Evolutionary conservation across 2,113 vertebrate genomes (phyloP).

Genomic region (Acrocephalus kingi): DNA sequence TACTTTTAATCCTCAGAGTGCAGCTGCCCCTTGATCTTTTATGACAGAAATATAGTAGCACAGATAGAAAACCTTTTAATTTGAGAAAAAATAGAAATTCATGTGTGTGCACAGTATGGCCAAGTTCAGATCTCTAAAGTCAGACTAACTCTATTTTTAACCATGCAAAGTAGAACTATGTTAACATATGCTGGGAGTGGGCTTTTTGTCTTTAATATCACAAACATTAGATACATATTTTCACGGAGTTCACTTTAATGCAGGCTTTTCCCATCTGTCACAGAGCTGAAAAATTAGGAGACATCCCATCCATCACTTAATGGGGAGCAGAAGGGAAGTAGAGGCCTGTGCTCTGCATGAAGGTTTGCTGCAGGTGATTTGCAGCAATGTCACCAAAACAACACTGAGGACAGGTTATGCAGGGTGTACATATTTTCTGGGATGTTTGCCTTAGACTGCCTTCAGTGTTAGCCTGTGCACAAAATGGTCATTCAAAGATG

Average conservation of each 20-base stretch:
- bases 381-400: not conserved
- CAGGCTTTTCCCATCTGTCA: slow-evolving; percentile 16
- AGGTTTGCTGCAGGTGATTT: not conserved
- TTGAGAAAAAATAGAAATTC: not conserved
- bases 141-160: slow-evolving; percentile 25
- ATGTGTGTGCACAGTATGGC: not conserved
- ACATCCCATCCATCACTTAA: not conserved
- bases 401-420: not conserved
- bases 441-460: not conserved
- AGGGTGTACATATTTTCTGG: not conserved
- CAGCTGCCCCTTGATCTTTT: not conserved
- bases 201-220: not conserved
- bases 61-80: not conserved
- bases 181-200: slow-evolving; percentile 2
- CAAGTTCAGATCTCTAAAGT: slow-evolving; percentile 24
- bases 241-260: slow-evolving; percentile 10
- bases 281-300: slow-evolving; percentile 21
- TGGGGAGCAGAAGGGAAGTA: not conserved
- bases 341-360: not conserved
- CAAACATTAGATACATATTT: slow-evolving; percentile 1
- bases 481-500: not conserved
- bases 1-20: not conserved
- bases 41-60: not conserved
- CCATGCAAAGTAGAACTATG: not conserved
- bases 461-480: not conserved